Percentiles rank a stretch among this genome's conserved stretches.
Evolutionary conservation across 2,797 vertebrate species (phyloP).

Genomic region (Tokudaia tokunoshimensis): DNA sequence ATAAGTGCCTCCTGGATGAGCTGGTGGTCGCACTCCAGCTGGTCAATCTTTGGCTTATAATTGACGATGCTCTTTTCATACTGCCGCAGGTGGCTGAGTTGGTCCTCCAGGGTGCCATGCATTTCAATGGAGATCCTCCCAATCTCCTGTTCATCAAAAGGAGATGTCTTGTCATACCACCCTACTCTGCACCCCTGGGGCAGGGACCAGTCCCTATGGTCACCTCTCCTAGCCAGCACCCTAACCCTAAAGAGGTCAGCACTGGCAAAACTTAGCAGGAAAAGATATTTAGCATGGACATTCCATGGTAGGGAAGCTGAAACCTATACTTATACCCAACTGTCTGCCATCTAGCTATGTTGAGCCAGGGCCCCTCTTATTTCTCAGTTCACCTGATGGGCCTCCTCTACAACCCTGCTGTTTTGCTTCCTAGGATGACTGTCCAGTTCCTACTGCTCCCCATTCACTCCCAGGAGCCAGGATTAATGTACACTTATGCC

Average conservation of each 20-base stretch:
- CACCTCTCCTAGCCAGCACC: not conserved
- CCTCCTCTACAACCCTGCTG: not conserved
- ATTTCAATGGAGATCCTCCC: conserved; percentile 99
- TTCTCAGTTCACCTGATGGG: not conserved
- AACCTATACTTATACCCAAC: not conserved
- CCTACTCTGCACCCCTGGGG: not conserved
- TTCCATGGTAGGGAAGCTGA: not conserved
- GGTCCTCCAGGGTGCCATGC: conserved; percentile 98
- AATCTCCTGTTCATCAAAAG: conserved; percentile 92
- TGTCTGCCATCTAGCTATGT: not conserved
- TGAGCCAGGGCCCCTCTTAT: not conserved
- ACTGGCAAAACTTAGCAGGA: not conserved
- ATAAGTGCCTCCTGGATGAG: conserved; percentile 98
- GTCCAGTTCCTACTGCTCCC: not conserved
- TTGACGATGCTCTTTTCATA: conserved; percentile 99
- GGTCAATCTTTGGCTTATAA: conserved; percentile 99
- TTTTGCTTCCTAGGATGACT: not conserved
- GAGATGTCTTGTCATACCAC: conserved; percentile 1
- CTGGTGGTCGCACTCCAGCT: conserved; percentile 98
- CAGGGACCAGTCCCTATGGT: not conserved
- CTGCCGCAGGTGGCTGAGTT: conserved; percentile 95
- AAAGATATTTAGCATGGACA: not conserved
- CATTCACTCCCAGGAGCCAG: not conserved
- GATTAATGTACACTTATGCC: not conserved
- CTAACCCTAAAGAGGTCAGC: not conserved